A percentile compares a stretch with the other conserved stretches of the same genome.
Evolutionary conservation across 2,888 invertebrate species (phyloP).

Genomic region (Drosophila kuntzei): DNA sequence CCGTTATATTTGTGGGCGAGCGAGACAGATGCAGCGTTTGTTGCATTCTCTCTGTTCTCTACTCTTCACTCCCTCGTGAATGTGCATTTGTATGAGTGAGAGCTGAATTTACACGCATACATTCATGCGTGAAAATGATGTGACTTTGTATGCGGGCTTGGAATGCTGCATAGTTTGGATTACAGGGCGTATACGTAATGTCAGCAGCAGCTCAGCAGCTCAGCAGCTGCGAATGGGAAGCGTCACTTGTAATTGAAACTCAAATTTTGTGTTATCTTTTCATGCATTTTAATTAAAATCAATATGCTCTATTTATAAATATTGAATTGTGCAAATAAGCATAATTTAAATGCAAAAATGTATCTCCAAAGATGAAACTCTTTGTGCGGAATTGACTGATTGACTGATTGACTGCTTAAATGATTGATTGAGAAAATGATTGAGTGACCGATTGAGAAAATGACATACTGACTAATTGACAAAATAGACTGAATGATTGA

Average conservation of each 20-base stretch:
- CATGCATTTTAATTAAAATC: conserved; percentile 29
- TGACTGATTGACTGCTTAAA: background rate
- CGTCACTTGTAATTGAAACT: conserved; percentile 28
- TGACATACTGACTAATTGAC: background rate
- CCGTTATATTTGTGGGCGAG: conserved; percentile 22
- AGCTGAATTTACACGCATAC: conserved; percentile 27
- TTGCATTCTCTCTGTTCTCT: conserved; percentile 21
- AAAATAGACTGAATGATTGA: background rate
- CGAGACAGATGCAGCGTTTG: conserved; percentile 12
- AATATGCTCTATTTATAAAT: conserved; percentile 21
- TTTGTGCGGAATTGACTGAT: background rate
- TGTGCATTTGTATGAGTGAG: background rate
- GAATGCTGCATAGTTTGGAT: conserved; percentile 27
- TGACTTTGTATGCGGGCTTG: conserved; percentile 25
- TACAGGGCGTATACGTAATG: conserved; percentile 59
- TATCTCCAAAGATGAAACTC: background rate
- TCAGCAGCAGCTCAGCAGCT: conserved; percentile 30
- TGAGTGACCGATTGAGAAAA: background rate
- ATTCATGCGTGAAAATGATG: conserved; percentile 40
- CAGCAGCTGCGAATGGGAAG: conserved; percentile 12
- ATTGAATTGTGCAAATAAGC: conserved; percentile 9
- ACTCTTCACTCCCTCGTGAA: background rate
- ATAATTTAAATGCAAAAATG: background rate
- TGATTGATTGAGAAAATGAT: background rate
- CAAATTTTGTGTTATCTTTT: conserved; percentile 12